phyloP scores from a whole-genome alignment of 2,113 vertebrate genomes.

The Psephotus haematonotus region DNA sequence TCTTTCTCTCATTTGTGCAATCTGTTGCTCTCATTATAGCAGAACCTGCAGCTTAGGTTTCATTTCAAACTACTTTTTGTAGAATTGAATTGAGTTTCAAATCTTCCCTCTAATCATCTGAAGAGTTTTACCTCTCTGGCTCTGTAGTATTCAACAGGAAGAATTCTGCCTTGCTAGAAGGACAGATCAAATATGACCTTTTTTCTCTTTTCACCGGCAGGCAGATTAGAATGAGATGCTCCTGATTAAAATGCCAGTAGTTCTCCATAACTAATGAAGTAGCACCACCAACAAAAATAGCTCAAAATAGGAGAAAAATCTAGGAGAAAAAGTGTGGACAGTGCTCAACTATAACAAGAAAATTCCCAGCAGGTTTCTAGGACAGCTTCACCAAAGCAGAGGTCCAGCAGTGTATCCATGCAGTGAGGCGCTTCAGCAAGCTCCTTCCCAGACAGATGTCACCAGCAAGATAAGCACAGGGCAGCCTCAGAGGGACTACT shows the following conservation, averaged over 20 bases:
- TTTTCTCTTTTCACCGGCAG: background rate
- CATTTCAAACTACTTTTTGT: slow-evolving; percentile 2
- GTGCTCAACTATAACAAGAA: background rate
- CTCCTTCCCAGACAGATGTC: background rate
- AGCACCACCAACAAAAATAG: background rate
- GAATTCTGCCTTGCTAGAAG: background rate
- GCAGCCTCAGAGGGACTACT: background rate
- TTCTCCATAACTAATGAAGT: background rate
- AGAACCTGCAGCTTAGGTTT: slow-evolving; percentile 27
- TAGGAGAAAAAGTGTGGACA: background rate
- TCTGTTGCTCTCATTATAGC: slow-evolving; percentile 35
- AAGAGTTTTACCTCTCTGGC: background rate
- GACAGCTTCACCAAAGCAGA: background rate
- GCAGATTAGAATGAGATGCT: background rate
- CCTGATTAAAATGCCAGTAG: background rate
- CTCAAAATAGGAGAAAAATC: background rate
- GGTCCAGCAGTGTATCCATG: background rate
- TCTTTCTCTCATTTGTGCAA: background rate
- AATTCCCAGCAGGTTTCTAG: slow-evolving; percentile 11
- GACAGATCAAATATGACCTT: background rate
- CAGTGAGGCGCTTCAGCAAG: background rate
- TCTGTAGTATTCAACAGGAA: background rate
- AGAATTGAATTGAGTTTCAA: slow-evolving; percentile 6
- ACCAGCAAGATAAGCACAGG: background rate
- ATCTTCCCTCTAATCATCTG: background rate